Evolutionary conservation across 2,113 vertebrate species (phyloP).

Genomic region (Sinocyclocheilus rhinocerous): DNA sequence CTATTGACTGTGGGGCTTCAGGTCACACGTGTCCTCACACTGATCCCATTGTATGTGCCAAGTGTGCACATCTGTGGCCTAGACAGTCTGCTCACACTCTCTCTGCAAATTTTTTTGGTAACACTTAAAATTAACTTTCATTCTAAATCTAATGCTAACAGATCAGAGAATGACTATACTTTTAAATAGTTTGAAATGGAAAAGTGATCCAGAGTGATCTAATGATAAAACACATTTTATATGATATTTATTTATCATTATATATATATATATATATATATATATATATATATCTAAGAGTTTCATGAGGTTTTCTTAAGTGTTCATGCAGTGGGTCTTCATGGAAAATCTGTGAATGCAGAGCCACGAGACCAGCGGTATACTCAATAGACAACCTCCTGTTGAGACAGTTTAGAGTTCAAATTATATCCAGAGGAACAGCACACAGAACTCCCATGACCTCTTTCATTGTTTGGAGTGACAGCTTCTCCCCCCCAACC

Average conservation of each 20-base stretch:
- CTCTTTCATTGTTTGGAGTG: not conserved
- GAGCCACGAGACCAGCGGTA: slow-evolving; percentile 14
- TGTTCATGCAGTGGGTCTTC: slow-evolving; percentile 22
- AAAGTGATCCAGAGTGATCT: not conserved
- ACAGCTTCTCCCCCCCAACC: not conserved
- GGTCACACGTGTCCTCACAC: slow-evolving; percentile 77
- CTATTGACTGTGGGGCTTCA: slow-evolving; percentile 72
- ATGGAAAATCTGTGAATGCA: slow-evolving; percentile 21
- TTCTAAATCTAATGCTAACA: not conserved
- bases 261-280: too few species aligned
- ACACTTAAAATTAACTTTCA: not conserved
- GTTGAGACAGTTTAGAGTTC: slow-evolving; percentile 53
- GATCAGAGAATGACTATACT: not conserved
- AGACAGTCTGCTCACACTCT: not conserved
- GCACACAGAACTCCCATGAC: slow-evolving; percentile 42
- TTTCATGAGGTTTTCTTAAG: slow-evolving; percentile 23
- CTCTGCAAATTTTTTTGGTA: not conserved
- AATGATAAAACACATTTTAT: not conserved
- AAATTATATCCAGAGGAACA: slow-evolving; percentile 38
- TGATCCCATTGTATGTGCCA: slow-evolving; percentile 76
- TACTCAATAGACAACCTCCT: slow-evolving; percentile 38
- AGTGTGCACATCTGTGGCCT: slow-evolving; percentile 65
- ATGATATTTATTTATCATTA: not conserved
- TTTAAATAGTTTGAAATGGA: not conserved
- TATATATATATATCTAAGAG: too few species aligned